Conservation (phyloP, 1,140 invertebrate genomes). For the Polyergus mexicanus region DNA sequence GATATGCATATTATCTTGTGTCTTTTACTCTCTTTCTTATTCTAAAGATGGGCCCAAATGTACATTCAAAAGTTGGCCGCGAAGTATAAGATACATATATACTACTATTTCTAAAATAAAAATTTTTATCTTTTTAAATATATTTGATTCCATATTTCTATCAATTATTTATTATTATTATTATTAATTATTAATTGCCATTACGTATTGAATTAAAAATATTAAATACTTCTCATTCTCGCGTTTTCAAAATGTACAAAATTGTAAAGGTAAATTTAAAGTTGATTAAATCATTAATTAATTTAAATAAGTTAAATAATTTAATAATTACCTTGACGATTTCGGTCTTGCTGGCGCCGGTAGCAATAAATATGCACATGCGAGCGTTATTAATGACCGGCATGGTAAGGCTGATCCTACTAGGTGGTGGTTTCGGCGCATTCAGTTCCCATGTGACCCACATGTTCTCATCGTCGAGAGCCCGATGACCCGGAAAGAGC, state of each 20-base stretch:
- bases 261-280: conserved; percentile 9
- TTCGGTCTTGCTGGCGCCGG: conserved; percentile 95
- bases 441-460: conserved; percentile 95
- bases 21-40: too few species aligned
- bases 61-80: too few species aligned
- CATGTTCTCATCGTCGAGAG: conserved; percentile 89
- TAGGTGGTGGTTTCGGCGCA: conserved; percentile 98
- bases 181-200: not conserved
- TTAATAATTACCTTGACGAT: conserved; percentile 92
- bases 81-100: too few species aligned
- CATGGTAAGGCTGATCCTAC: conserved; percentile 96
- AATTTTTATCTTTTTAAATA: too few species aligned
- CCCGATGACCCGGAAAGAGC: conserved; percentile 95
- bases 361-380: conserved; percentile 93
- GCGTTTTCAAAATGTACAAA: not conserved
- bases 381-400: conserved; percentile 96
- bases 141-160: too few species aligned
- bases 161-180: too few species aligned
- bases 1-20: too few species aligned
- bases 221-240: not conserved
- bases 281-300: conserved; percentile 23
- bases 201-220: not conserved
- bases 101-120: too few species aligned
- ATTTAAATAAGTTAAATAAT: not conserved
- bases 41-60: too few species aligned